Evolutionary conservation across 1,140 invertebrate genomes (phyloP), one percentile per base, ranked within the genome.

Genomic region (Trichonephila inaurata): DNA sequence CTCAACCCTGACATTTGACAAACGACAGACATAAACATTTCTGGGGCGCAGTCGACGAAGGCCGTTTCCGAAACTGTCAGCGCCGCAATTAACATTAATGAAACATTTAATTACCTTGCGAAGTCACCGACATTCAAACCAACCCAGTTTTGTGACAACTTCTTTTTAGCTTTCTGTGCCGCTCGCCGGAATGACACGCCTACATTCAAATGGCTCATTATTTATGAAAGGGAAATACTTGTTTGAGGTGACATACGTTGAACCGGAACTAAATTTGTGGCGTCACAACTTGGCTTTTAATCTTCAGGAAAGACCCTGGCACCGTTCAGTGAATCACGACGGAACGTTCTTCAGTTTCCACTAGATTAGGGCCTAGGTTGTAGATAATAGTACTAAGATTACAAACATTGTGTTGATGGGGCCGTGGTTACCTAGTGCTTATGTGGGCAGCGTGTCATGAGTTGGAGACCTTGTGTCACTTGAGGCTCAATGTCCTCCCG

Each of bases 21-120:
- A 77, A 40, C 28, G 72, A 33, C 14, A 33, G 28, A 18, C 72
- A 77, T 77, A 77, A 77, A 77, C 72, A 28, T 40, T 77, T 77
- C 14, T 77, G 28, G 33, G 7, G 18, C 18, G 33, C 28, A 77
- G 28, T 18, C 72, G 24, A 69, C 21, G 21, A n/a, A 69, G 72
- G 72, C 72, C 72, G 72, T 77, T 77, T 77, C 28, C 72, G 72
- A 77, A 33, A 7, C 33, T 69, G 66, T 69, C 66, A 69, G 66
- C 66, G 66, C 66, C 66, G n/a, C 33, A 77, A 77, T 77, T 77
- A 77, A 40, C 72, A 40, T 77, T 33, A 77, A 77, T 33, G 72
- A 77, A 77, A 77, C 72, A 28, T 77, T 77, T 77, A 77, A 77
- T 77, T 77, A 77, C 7, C 24, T 8, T 69, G 14, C 10, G 66